These are phyloP conservation scores for Threskiornis aethiopicus DNA, from an alignment of 2,797 vertebrate species.

Conservation along the genomic window DNA sequence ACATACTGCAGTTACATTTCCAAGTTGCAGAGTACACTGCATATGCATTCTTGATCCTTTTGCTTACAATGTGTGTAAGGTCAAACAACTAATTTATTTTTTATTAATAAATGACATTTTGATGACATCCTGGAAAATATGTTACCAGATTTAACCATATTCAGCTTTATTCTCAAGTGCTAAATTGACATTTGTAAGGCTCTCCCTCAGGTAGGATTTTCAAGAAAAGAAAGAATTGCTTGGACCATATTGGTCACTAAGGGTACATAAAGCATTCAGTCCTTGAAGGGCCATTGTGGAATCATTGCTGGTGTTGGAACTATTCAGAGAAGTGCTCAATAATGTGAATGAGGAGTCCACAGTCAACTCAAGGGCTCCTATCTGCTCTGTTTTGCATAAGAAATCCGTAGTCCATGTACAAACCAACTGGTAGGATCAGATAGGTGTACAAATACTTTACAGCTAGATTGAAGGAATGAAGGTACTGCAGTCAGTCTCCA, in stretches of 20 bases:
- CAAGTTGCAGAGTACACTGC: neutral
- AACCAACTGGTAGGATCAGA: neutral
- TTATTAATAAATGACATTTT: neutral
- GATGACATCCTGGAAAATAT: neutral
- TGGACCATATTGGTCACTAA: neutral
- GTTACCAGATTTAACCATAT: neutral
- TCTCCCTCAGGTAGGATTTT: neutral
- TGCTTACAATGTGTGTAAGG: neutral
- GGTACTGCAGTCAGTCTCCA: too few relatives aligned
- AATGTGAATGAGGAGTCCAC: neutral
- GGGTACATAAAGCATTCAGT: neutral
- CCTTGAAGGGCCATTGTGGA: neutral
- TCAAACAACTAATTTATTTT: neutral
- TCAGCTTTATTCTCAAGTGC: neutral
- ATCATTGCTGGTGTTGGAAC: neutral
- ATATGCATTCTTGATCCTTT: neutral
- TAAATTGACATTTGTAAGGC: slow-evolving; percentile 1
- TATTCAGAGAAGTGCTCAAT: neutral
- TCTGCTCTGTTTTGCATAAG: neutral
- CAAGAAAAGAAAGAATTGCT: neutral
- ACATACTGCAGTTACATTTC: neutral
- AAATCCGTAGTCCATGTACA: neutral
- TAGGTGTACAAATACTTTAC: rapidly evolving
- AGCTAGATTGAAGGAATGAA: neutral
- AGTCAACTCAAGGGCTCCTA: neutral